Conservation (phyloP, 2,797 vertebrate genomes). For the Lacerta agilis region DNA sequence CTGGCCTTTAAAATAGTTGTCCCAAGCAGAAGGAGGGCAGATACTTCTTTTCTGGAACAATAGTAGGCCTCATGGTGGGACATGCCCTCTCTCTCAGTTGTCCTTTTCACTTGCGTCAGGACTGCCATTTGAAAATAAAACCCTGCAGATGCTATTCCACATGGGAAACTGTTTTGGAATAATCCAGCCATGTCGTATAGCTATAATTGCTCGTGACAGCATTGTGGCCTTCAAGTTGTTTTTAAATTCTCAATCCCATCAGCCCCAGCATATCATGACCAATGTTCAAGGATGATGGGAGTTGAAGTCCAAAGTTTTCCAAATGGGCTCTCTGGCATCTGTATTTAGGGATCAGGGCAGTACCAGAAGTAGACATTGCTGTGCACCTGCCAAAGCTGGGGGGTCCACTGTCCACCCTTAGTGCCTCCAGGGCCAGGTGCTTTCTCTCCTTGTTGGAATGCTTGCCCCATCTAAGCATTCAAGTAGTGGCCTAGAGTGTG, state of each 20-base stretch:
- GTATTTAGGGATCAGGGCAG: background rate
- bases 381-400: no score
- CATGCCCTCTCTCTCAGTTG: background rate
- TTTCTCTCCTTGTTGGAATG: no score
- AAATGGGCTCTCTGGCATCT: background rate
- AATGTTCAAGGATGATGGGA: background rate
- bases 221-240: background rate
- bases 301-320: background rate
- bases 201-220: background rate
- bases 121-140: background rate
- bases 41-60: background rate
- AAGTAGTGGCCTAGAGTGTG: no score
- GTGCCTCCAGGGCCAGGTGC: no score
- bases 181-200: background rate
- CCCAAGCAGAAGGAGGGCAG: background rate
- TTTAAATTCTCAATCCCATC: background rate
- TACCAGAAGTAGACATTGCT: no score
- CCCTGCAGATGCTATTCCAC: background rate
- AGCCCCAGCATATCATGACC: background rate
- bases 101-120: background rate
- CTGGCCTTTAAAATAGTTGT: background rate
- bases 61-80: no score
- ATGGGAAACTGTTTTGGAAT: background rate
- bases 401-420: no score
- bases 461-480: no score